Evolutionary conservation across 2,113 vertebrate genomes (phyloP), one percentile per base, ranked within the genome.

Genomic region (Lophura nycthemera): DNA sequence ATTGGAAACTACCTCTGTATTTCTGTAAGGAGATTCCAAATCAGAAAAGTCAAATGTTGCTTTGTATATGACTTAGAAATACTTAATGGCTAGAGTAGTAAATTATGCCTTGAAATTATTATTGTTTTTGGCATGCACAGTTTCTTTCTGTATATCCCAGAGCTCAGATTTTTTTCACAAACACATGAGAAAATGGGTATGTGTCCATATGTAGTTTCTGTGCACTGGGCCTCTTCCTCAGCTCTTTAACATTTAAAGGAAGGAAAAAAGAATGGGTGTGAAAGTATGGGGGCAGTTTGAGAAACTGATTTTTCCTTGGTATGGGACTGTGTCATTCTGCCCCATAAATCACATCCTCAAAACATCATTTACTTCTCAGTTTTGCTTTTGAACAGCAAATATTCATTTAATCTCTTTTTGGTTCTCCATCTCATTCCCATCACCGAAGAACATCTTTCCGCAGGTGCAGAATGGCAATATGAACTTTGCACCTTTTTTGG

Each of bases 231-330:
- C 88, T 94, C 79, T 90, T 88, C 78, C 64, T 32, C 69, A 86
- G 65, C 52, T 89, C 61, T 78, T 93, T 72, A 93, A 69, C 92
- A 86, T 91, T 95, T 93, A 64, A 74, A 25, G 34, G 72, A 90
- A 89, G 48, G 83, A 73, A 59, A 72, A 52, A 82, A 82, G 36
- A 66, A 92, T 71, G 90, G 89, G 90, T 82, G 92, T 92, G 85
- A 85, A 96, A 93, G 80, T 83, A 74, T 0, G 85, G 91, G 93
- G 91, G 91, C 85, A 80, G 88, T 81, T 65, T 90, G 85, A 94
- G 93, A 95, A 95, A 89, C 34, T 2, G 7, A 72, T 91, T 50
- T 91, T 91, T 89, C 95, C 95, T 91, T 92, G 83, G 57, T 54
- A 72, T 83, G 70, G 73, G 83, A 90, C 72, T 88, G 85, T 92